Evolutionary conservation across 2,113 vertebrate species (phyloP), one percentile per base, ranked within the genome.

Genomic region (Amia ocellicauda): DNA sequence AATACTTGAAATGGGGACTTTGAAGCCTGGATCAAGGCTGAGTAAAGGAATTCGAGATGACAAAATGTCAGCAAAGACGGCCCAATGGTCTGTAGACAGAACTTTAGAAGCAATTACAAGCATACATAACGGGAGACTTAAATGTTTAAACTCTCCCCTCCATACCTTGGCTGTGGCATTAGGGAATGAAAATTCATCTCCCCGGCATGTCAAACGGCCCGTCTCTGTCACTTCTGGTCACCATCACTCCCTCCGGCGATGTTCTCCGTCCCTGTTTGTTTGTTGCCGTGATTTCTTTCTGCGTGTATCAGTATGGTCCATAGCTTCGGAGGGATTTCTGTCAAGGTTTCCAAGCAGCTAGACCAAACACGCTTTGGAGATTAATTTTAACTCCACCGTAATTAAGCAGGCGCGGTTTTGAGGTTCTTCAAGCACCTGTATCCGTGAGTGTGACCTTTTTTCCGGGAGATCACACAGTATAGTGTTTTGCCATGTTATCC

Each of bases 41-140:
- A 73, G 78, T 77, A 78, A 78, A 67, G 67, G 77, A 85, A 85
- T 81, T 75, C 74, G 81, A 83, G 78, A 84, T 82, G 80, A 83
- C 74, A 80, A 80, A 81, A 76, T 65, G 77, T 82, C 78, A 80
- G 69, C 52, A 67, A 62, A 76, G 58, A 63, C 36, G 55, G 68
- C 72, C 77, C 78, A 77, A 79, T 80, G 71, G 70, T 81, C 76
- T 76, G 68, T 74, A 78, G 80, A 80, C 75, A 69, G 76, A 83
- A 76, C 66, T 72, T 75, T 72, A 82, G 81, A 80, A 77, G 82
- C 80, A 84, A 82, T 85, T 79, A 84, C 78, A 68, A 77, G 66
- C 80, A 75, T 67, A 68, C 76, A 69, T 74, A 69, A 69, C 76
- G 70, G 53, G 58, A 78, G 71, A 78, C 69, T n/a, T 66, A 41